Base-by-base conservation (phyloP, 2,888 invertebrate species). In the Bhutanitis thaidina region DNA sequence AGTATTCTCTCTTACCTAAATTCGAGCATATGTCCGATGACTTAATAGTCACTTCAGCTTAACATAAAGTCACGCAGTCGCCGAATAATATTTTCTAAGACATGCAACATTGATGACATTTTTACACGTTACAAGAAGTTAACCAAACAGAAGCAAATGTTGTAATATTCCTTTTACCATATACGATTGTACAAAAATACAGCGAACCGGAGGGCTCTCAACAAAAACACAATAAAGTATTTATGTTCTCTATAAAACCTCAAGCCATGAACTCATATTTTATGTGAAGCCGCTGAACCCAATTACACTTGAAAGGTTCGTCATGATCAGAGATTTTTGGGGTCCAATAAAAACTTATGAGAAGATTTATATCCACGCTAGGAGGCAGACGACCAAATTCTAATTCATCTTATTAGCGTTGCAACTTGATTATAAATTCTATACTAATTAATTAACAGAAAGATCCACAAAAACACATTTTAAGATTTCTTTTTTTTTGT, bases 251-350 rank as follows among this genome's bases (percentile, higher is more conserved):
- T 75, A 87, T 88, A 88, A 88, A 88, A 83, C 74, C 71, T 69
- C 77, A 71, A 69, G 66, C 64, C 69, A 71, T 77, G 77, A 80
- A 74, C 84, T 80, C 79, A 82, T 86, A 88, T 87, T 83, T 88
- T 86, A 86, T 81, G 75, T 71, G 75, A 58, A 77, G 76, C 75
- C 78, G 79, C 63, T 82, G 82, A 84, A 76, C 80, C 88, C 87
- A 88, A 89, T 89, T 88, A 88, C 84, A 75, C 69, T 63, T 82
- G 77, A 81, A 87, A 81, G 85, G 83, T 85, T 83, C 85, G 74
- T 82, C 84, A 81, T 82, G 86, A 84, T 80, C 87, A 79, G 74
- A 80, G 60, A 72, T 78, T 83, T 85, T 81, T 77, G 71, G 77
- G 72, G 66, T 64, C 67, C 75, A 77, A 83, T 81, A 87, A 88